These are phyloP conservation scores for Myxocyprinus asiaticus DNA, from an alignment of 2,113 vertebrate species.

Conservation along the genomic window DNA sequence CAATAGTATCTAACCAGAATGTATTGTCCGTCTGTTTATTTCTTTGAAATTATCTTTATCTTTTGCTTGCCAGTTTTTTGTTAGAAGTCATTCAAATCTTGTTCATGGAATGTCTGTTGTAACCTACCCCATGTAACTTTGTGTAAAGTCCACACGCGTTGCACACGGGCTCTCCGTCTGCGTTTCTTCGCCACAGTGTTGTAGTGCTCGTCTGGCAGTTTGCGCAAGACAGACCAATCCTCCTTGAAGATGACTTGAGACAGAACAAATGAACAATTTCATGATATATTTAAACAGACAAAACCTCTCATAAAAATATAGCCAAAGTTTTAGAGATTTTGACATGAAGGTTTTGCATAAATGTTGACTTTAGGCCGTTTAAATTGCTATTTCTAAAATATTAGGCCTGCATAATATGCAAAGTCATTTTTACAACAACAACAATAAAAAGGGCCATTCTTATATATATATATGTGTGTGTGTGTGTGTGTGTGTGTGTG, in stretches of 20 bases:
- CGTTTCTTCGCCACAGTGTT: constrained; percentile 96
- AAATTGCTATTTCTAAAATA: neutral
- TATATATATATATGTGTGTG: no score
- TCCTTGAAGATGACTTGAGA: constrained; percentile 88
- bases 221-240: constrained; percentile 94
- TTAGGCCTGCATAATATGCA: no score
- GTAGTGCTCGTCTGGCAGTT: constrained; percentile 98
- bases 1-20: no score
- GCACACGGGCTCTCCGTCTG: constrained; percentile 96
- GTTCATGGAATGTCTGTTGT: neutral
- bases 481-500: no score
- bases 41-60: no score
- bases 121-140: constrained; percentile 90
- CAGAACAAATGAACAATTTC: neutral
- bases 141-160: constrained; percentile 98
- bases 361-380: neutral
- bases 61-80: neutral
- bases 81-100: neutral
- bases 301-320: no score
- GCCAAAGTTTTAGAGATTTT: no score
- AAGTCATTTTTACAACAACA: no score
- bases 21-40: no score
- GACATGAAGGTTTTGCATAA: no score
- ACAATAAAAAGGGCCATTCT: no score
- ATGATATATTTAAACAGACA: neutral